phyloP scores from a whole-genome alignment of 2,888 invertebrate species.

The Lithosia quadra region DNA sequence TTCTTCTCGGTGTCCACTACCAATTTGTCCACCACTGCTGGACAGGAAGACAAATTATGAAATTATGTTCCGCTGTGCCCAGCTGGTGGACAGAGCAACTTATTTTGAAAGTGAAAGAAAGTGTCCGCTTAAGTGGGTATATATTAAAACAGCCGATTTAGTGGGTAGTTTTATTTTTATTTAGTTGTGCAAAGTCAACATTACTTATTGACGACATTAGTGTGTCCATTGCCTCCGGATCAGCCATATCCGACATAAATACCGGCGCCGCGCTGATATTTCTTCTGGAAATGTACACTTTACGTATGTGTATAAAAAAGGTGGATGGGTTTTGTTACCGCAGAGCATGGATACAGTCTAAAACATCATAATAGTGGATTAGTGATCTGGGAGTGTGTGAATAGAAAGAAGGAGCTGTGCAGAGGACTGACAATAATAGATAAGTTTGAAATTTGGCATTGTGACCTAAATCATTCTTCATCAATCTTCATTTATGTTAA shows the following conservation, averaged over 20 bases:
- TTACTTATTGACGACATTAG: too few species aligned
- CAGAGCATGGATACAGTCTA: background rate
- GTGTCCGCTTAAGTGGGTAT: too few species aligned
- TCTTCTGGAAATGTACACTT: background rate
- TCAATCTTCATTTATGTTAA: too few species aligned
- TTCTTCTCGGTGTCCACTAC: too few species aligned
- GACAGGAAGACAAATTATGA: too few species aligned
- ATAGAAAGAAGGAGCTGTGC: slow-evolving; percentile 1
- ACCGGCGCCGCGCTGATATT: too few species aligned
- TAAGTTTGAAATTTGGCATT: background rate
- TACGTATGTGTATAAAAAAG: background rate
- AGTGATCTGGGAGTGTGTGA: background rate
- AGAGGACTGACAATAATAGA: too few species aligned
- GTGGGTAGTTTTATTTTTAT: background rate
- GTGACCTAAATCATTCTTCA: background rate
- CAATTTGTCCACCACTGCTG: too few species aligned
- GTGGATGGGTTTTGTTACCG: background rate
- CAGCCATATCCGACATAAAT: background rate
- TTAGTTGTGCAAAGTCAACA: background rate
- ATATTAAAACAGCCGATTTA: background rate
- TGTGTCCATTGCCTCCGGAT: background rate
- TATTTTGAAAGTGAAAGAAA: too few species aligned
- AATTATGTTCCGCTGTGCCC: too few species aligned
- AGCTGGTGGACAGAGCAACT: too few species aligned
- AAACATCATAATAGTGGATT: slow-evolving; percentile 5